These are phyloP conservation scores for Bergia puertoricense DNA, from an alignment of 92 coral and sea anemone genomes.

Conservation along the genomic window DNA sequence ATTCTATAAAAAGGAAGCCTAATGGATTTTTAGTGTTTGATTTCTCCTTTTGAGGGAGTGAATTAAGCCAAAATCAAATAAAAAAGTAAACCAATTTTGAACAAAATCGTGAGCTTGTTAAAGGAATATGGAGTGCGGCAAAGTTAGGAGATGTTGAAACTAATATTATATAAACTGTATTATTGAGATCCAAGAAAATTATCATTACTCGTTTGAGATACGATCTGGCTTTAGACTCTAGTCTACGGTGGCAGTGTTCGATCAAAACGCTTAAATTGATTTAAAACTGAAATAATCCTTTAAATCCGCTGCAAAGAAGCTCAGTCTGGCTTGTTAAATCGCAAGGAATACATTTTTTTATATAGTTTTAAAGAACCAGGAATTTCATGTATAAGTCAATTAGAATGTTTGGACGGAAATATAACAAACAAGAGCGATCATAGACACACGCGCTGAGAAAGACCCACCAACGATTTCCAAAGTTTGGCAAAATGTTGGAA, in stretches of 20 bases:
- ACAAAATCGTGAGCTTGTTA: slow-evolving; percentile 33
- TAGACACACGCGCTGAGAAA: neutral
- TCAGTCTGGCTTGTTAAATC: neutral
- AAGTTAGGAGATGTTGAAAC: neutral
- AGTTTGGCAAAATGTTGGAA: neutral
- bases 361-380: neutral
- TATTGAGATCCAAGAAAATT: slow-evolving; percentile 17
- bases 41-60: slow-evolving; percentile 68
- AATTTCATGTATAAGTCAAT: neutral
- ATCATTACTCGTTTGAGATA: neutral
- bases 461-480: neutral
- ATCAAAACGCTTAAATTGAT: neutral
- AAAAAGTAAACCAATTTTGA: slow-evolving; percentile 49
- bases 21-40: slow-evolving; percentile 63
- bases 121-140: neutral
- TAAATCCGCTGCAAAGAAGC: neutral
- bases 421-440: neutral
- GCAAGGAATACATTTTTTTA: neutral
- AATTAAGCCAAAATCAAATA: slow-evolving; percentile 65
- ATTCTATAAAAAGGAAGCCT: slow-evolving; percentile 69
- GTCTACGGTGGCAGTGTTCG: no score
- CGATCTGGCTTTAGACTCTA: neutral
- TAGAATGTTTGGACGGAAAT: neutral
- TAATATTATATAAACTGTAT: neutral
- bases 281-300: neutral